Conservation (phyloP, 2,797 vertebrate genomes). For the Clangula hyemalis region DNA sequence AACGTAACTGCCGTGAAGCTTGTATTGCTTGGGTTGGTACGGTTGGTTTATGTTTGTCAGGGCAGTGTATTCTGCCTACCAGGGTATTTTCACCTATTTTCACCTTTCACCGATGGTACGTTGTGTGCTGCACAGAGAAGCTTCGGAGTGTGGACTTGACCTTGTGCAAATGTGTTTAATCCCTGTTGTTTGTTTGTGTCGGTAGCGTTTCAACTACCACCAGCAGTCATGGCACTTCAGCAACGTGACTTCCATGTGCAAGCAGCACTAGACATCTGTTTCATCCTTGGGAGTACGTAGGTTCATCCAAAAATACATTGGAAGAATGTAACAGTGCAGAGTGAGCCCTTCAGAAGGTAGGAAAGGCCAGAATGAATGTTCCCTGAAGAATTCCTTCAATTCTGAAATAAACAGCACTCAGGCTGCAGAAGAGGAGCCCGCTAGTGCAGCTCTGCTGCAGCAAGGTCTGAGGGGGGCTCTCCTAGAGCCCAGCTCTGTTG, state of each 20-base stretch:
- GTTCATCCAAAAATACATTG: conserved; percentile 1
- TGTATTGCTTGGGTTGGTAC: not conserved
- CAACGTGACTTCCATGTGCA: conserved; percentile 35
- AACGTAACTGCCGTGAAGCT: not conserved
- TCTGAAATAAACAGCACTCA: not conserved
- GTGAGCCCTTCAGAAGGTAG: not conserved
- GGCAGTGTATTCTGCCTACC: not conserved
- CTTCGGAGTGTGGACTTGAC: conserved; percentile 44
- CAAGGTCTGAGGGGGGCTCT: not conserved
- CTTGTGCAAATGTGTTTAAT: conserved; percentile 38
- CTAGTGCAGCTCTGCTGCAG: not conserved
- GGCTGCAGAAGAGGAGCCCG: not conserved
- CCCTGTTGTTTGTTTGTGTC: conserved; percentile 40
- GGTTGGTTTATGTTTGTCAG: not conserved
- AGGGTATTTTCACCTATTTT: not conserved
- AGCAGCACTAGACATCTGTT: conserved; percentile 39
- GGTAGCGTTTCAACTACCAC: conserved; percentile 16
- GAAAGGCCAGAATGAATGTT: not conserved
- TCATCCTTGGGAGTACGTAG: not conserved
- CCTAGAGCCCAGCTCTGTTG: not conserved
- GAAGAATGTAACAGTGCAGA: not conserved
- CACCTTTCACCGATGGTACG: too few relatives aligned
- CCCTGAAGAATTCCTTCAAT: not conserved
- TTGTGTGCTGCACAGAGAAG: not conserved
- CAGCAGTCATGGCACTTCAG: conserved; percentile 1